A percentile compares a stretch with the other conserved stretches of the same genome.
Evolutionary conservation across 1,140 invertebrate species (phyloP).

Genomic region (Chrysoperla carnea): DNA sequence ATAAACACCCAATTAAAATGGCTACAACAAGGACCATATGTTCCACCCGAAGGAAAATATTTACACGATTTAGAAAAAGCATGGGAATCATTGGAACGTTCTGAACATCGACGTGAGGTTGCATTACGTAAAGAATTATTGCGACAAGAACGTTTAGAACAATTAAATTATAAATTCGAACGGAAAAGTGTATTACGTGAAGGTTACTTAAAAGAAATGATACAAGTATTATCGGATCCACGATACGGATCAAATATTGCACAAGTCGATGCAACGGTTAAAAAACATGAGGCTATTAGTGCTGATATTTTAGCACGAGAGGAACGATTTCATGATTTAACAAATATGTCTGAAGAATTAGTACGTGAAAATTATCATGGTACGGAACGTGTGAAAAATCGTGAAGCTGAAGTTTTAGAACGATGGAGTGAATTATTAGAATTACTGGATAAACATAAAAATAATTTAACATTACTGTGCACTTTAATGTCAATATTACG

Average conservation of each 20-base stretch:
- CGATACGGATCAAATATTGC: conserved; percentile 76
- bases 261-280: conserved; percentile 92
- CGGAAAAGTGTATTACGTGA: conserved; percentile 84
- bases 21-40: conserved; percentile 74
- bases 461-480: conserved; percentile 56
- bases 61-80: conserved; percentile 86
- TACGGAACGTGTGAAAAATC: conserved; percentile 58
- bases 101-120: conserved; percentile 87
- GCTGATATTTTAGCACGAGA: conserved; percentile 90
- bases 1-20: conserved; percentile 94
- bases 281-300: conserved; percentile 96
- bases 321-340: conserved; percentile 86
- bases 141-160: conserved; percentile 84
- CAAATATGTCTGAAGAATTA: conserved; percentile 79
- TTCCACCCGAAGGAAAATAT: conserved; percentile 76
- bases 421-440: conserved; percentile 77
- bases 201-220: conserved; percentile 96
- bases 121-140: conserved; percentile 81
- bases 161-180: conserved; percentile 90
- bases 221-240: conserved; percentile 84
- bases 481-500: conserved; percentile 69
- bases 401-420: conserved; percentile 72
- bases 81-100: conserved; percentile 84
- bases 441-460: conserved; percentile 71
- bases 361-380: conserved; percentile 85